Conservation (phyloP, 2,888 invertebrate genomes). For the Polydrusus tereticollis region DNA sequence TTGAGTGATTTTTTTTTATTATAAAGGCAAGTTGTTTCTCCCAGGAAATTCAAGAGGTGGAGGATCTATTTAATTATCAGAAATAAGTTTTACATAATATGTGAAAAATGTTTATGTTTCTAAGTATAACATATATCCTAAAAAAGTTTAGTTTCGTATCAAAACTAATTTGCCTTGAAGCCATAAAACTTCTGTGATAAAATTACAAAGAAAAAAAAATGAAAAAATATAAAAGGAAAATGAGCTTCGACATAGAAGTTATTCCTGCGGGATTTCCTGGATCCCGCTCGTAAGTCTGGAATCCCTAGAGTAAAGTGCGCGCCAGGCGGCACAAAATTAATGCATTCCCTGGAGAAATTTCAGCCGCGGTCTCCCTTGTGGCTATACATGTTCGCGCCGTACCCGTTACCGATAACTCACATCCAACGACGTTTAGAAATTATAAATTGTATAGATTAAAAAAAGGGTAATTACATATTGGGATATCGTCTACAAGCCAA, state of each 20-base stretch:
- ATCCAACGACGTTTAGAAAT: slow-evolving; percentile 46
- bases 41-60: too few species aligned
- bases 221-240: slow-evolving; percentile 60
- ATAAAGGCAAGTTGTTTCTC: too few species aligned
- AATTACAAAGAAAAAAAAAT: slow-evolving; percentile 41
- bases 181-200: slow-evolving; percentile 20
- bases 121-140: background rate
- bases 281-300: slow-evolving; percentile 59
- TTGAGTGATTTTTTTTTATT: too few species aligned
- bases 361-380: slow-evolving; percentile 68
- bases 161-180: slow-evolving; percentile 1
- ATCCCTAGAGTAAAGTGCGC: slow-evolving; percentile 78
- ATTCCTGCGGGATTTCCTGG: slow-evolving; percentile 57
- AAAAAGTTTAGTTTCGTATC: background rate
- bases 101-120: too few species aligned
- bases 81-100: too few species aligned
- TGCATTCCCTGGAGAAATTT: slow-evolving; percentile 78
- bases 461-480: background rate
- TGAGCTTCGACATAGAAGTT: slow-evolving; percentile 66
- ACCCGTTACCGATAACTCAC: slow-evolving; percentile 53
- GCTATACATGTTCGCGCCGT: slow-evolving; percentile 61
- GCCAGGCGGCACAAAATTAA: slow-evolving; percentile 85
- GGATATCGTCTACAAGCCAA: too few species aligned
- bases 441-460: slow-evolving; percentile 4
- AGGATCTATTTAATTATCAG: too few species aligned